Evolutionary conservation across 2,113 vertebrate species (phyloP), one percentile per base, ranked within the genome.

Genomic region (Odontesthes bonariensis): DNA sequence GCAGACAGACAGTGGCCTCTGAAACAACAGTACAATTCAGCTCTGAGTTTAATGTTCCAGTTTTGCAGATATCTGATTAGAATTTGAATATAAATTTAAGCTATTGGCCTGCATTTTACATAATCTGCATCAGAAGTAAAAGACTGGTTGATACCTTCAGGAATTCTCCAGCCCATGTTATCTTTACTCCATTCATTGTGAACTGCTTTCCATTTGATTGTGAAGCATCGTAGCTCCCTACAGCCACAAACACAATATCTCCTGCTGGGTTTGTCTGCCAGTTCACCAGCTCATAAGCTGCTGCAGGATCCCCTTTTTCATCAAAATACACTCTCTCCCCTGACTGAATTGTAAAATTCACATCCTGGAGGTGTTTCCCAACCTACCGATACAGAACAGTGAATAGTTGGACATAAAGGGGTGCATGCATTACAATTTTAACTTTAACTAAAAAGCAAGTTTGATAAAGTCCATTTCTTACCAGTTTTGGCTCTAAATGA

Each of bases 1-100:
- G 80, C 95, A 95, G 57, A 95, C 87, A 54, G 94, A 95, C 33
- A 40, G 76, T 0, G 94, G 94, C 81, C 69, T 90, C 95, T 95
- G 83, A 17, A 82, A 86, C 59, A 79, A 63, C 14, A 89, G 4
- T 27, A 27, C 27, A 27, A 27, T 27, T 27, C 27, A 27, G 27
- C 27, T 27, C 27, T 27, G 2, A 27, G 27, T 27, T 27, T 27
- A 27, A 27, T 27, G 27, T 27, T 27, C 27, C 27, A 27, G 27
- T 3, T 27, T 27, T 27, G 27, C 27, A 27, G 27, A 27, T 27
- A 27, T 27, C 27, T 27, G 3, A 27, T 27, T 27, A 27, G 27
- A 27, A 27, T 2, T 27, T 27, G 3, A 27, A 3, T 3, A 3
- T 27, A 27, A 27, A 3, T 27, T 27, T 27, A 27, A 27, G 27